Evolutionary conservation across 2,797 vertebrate genomes (phyloP).

Genomic region (Aulostomus chinensis): DNA sequence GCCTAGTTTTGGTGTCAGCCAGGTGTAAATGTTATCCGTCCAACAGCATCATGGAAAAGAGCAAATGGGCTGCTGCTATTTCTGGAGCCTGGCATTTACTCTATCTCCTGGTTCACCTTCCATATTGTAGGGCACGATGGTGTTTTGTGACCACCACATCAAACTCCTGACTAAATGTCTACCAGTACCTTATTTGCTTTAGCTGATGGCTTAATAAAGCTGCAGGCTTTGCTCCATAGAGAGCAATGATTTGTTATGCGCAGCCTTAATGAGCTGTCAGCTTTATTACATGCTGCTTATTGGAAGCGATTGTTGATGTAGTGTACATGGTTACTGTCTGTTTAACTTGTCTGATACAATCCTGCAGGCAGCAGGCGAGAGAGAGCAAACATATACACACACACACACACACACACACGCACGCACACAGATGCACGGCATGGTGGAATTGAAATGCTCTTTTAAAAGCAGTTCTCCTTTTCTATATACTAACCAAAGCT

Average conservation of each 20-base stretch:
- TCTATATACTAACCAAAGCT: no score
- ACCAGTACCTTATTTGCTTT: slow-evolving; percentile 52
- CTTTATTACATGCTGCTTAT: slow-evolving; percentile 51
- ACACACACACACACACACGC: no score
- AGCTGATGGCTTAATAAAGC: slow-evolving; percentile 55
- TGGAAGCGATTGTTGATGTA: slow-evolving; percentile 32
- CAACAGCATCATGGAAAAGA: slow-evolving; percentile 67
- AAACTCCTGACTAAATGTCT: slow-evolving; percentile 48
- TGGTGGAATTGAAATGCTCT: no score
- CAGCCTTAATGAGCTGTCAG: slow-evolving; percentile 43
- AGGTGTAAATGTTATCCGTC: slow-evolving; percentile 74
- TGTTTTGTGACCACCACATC: slow-evolving; percentile 32
- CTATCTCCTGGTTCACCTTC: slow-evolving; percentile 38
- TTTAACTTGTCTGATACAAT: no score
- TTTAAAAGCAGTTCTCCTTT: no score
- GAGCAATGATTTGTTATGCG: slow-evolving; percentile 39
- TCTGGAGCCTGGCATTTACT: slow-evolving; percentile 70
- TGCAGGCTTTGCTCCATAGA: slow-evolving; percentile 6
- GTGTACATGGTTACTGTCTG: slow-evolving; percentile 41
- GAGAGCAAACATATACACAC: not conserved
- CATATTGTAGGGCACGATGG: slow-evolving; percentile 37
- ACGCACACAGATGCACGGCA: no score
- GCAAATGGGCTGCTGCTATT: slow-evolving; percentile 66
- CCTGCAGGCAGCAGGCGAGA: not conserved
- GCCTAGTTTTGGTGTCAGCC: slow-evolving; percentile 23